These are phyloP conservation scores for Gorsachius magnificus DNA, from an alignment of 2,797 vertebrate species.

Conservation along the genomic window DNA sequence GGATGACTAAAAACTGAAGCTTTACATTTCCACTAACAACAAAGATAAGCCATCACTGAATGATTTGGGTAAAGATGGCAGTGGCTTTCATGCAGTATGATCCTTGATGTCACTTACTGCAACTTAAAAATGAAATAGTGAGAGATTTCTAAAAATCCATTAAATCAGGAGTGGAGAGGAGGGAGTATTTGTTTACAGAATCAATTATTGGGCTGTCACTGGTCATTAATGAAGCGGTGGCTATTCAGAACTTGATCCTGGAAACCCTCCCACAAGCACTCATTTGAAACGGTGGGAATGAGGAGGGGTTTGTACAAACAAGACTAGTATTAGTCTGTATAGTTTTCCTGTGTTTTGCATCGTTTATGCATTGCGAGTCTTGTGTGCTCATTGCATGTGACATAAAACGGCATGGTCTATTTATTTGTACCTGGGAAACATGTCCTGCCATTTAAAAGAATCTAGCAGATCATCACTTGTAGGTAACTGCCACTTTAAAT, in stretches of 20 bases:
- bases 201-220: constrained; percentile 31
- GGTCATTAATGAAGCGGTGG: constrained; percentile 43
- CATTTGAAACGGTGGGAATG: constrained; percentile 1
- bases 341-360: background rate
- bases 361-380: background rate
- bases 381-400: background rate
- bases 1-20: background rate
- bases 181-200: constrained; percentile 47
- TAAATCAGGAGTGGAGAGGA: background rate
- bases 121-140: background rate
- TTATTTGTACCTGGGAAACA: background rate
- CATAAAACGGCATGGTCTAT: background rate
- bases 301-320: constrained; percentile 34
- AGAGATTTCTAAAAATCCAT: background rate
- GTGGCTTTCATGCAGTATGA: background rate
- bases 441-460: constrained; percentile 15
- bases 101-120: background rate
- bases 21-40: background rate
- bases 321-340: background rate
- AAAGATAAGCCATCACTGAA: background rate
- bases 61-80: background rate
- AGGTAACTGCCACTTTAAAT: constrained; percentile 26
- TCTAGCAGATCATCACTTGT: background rate
- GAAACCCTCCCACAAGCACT: constrained; percentile 16
- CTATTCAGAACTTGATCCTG: constrained; percentile 52